Evolutionary conservation across 1,140 invertebrate genomes (phyloP), one percentile per base, ranked within the genome.

Genomic region (Calliopsis andreniformis): DNA sequence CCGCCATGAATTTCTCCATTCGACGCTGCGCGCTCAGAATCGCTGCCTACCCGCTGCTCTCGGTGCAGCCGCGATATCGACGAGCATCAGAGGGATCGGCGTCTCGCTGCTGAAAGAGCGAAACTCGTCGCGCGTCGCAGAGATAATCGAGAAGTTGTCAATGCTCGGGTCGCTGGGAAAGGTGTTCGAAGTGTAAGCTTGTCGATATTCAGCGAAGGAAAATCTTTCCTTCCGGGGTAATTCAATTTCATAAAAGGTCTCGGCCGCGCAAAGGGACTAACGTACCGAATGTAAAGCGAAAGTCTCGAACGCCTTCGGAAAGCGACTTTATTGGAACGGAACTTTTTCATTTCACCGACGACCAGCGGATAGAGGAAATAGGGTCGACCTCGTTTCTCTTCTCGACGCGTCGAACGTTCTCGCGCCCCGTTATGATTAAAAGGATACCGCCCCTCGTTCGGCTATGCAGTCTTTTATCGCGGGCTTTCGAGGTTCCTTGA

Each of bases 281-380:
- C 59, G 35, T 30, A 16, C 8, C 59, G 70, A 32, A 20, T 55
- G 39, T 45, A 66, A 56, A 47, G 20, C 16, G 23, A 16, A 35
- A 47, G 23, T 43, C 16, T 20, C 18, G 55, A 49, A 30, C 20
- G 43, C 3, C 7, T 8, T 30, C 5, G 18, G 12, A 28, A 23
- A 2, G 39, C 16, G 39, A 73, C 39, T 43, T 73, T 73, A 64
- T 73, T 28, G 61, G 16, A 39, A 20, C 3, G 23, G 39, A 66
- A 66, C 39, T 39, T 68, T 76, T 68, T 64, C 49, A 47, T 73
- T 64, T 45, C 56, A 49, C 18, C 39, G 25, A 20, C n/a, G 47
- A 39, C 45, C 63, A 39, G 3, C 16, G 16, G 20, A 14, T 18
- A 3, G 25, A 53, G 53, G 39, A 39, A 67, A 47, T 35, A 35